Conservation (phyloP, 2,797 vertebrate species). For the Lepilemur ruficaudatus region DNA sequence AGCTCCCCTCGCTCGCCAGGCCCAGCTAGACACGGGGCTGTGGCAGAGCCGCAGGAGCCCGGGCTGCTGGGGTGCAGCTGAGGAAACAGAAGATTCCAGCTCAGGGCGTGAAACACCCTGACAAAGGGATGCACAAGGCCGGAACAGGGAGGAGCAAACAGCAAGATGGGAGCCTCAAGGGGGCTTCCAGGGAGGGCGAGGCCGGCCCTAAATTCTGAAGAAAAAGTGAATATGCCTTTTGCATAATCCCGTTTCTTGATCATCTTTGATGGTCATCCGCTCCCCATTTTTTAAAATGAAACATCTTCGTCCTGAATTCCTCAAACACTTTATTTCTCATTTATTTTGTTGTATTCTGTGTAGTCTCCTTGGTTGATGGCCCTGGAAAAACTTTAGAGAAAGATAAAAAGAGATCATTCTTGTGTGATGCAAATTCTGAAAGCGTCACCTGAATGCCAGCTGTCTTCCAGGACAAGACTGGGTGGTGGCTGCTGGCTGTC, state of each 20-base stretch:
- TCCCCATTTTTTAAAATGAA: neutral
- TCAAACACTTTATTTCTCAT: neutral
- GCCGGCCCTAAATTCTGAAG: neutral
- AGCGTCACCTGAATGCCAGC: neutral
- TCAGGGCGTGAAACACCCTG: neutral
- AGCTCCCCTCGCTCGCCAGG: rapidly evolving
- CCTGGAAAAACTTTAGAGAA: neutral
- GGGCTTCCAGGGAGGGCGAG: neutral
- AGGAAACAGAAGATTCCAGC: neutral
- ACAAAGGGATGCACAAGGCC: neutral
- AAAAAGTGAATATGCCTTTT: neutral
- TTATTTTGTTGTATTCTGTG: neutral
- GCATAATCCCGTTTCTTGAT: rapidly evolving
- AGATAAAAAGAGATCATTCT: neutral
- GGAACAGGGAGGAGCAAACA: rapidly evolving
- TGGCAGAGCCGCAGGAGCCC: neutral
- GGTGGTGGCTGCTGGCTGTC: neutral
- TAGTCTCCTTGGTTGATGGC: rapidly evolving
- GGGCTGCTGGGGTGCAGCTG: rapidly evolving
- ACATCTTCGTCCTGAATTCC: neutral
- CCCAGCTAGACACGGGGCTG: rapidly evolving
- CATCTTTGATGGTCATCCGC: neutral
- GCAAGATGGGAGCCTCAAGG: neutral
- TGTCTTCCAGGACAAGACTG: neutral
- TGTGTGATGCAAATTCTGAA: neutral